Evolutionary conservation across 30 jellyfish, hydroid and myxozoan species (phyloP).

Genomic region (Chrysaora quinquecirrha): DNA sequence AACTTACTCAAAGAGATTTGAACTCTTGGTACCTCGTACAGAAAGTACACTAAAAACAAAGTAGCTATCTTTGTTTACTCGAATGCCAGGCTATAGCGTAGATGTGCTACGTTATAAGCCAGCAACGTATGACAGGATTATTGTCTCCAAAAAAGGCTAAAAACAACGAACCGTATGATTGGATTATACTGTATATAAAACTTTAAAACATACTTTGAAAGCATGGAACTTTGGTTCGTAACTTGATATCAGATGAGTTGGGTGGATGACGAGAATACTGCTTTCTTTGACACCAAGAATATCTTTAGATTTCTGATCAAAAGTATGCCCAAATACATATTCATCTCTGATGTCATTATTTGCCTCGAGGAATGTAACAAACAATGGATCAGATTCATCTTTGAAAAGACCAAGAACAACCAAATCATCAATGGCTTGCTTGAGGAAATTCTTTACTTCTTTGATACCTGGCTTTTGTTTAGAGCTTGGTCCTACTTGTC

Average conservation of each 20-base stretch:
- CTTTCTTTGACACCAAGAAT: conserved; percentile 71
- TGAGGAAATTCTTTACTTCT: conserved; percentile 77
- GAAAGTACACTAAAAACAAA: too few species aligned
- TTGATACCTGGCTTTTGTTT: conserved; percentile 63
- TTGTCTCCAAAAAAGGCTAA: too few species aligned
- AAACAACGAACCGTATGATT: too few species aligned
- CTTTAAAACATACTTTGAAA: conserved; percentile 53
- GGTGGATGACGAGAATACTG: conserved; percentile 83
- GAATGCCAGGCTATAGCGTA: too few species aligned
- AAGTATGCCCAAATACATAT: conserved; percentile 93
- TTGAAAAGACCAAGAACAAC: conserved; percentile 92
- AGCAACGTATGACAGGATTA: too few species aligned
- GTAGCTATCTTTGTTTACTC: too few species aligned
- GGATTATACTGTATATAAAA: too few species aligned
- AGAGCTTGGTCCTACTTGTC: conserved; percentile 94
- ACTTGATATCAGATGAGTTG: conserved; percentile 77
- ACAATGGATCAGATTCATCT: conserved; percentile 84
- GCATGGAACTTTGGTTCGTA: conserved; percentile 78
- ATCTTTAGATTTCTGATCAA: conserved; percentile 76
- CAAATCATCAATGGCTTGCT: conserved; percentile 74
- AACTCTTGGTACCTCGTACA: too few species aligned
- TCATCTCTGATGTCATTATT: conserved; percentile 93
- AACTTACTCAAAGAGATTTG: too few species aligned
- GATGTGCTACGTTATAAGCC: too few species aligned
- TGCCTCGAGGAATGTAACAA: conserved; percentile 70